Evolutionary conservation across 2,888 invertebrate species (phyloP).

Genomic region (Linnaemya vulpina): DNA sequence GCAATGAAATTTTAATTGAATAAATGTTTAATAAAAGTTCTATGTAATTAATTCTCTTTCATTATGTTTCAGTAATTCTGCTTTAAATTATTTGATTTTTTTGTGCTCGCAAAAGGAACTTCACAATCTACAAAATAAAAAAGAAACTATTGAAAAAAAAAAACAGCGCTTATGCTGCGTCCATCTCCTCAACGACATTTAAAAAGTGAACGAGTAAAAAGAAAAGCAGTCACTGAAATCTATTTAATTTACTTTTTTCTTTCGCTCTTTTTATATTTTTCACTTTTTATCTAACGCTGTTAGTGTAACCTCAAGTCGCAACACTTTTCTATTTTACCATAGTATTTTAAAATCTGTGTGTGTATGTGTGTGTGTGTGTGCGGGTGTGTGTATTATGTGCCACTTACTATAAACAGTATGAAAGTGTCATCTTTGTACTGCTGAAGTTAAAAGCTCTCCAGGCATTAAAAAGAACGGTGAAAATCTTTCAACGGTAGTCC

Average conservation of each 20-base stretch:
- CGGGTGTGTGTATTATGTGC: slow-evolving; percentile 41
- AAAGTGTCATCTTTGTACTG: slow-evolving; percentile 51
- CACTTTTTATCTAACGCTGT: slow-evolving; percentile 16
- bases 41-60: slow-evolving; percentile 55
- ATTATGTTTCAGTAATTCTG: slow-evolving; percentile 3
- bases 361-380: background rate
- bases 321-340: slow-evolving; percentile 36
- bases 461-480: slow-evolving; percentile 38
- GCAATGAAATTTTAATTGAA: slow-evolving; percentile 47
- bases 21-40: slow-evolving; percentile 41
- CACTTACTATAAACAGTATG: slow-evolving; percentile 56
- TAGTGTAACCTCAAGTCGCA: slow-evolving; percentile 21
- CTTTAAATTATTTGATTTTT: slow-evolving; percentile 19
- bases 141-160: background rate
- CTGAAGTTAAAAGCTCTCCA: slow-evolving; percentile 33
- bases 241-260: slow-evolving; percentile 51
- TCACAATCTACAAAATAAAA: slow-evolving; percentile 27
- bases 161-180: background rate
- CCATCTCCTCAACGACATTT: slow-evolving; percentile 1
- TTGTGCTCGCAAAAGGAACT: background rate
- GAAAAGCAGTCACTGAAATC: slow-evolving; percentile 31
- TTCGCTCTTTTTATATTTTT: slow-evolving; percentile 5
- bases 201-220: background rate
- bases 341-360: background rate
- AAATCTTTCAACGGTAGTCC: slow-evolving; percentile 20